A percentile compares a stretch with the other conserved stretches of the same genome.
Conservation (phyloP, 2,797 vertebrate genomes). For the Chelonia mydas region DNA sequence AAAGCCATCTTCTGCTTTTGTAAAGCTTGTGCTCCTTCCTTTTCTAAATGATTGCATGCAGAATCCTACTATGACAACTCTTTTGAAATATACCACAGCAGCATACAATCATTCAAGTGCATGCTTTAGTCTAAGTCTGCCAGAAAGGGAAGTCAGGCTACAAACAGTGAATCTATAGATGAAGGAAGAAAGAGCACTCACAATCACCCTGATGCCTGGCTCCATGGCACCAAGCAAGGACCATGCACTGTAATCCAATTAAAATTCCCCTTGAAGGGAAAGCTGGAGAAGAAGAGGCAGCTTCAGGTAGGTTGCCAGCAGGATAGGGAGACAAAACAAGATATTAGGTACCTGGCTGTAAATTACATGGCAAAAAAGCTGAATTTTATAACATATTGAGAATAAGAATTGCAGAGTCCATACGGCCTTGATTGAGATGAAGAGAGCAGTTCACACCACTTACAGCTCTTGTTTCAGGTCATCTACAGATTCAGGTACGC, state of each 20-base stretch:
- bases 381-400: neutral
- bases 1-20: neutral
- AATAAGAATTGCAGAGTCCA: neutral
- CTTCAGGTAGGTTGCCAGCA: neutral
- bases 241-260: neutral
- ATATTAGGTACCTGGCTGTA: neutral
- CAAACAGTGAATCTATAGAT: neutral
- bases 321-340: neutral
- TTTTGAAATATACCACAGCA: slow-evolving; percentile 20
- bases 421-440: neutral
- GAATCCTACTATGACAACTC: neutral
- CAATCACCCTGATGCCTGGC: neutral
- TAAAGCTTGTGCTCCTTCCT: neutral
- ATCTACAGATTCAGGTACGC: neutral
- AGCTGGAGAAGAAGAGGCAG: neutral
- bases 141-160: neutral
- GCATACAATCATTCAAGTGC: neutral
- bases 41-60: neutral
- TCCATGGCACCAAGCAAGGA: neutral
- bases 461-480: neutral
- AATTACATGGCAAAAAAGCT: neutral
- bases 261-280: neutral
- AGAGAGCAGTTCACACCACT: neutral
- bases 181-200: neutral
- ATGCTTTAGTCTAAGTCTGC: neutral